Percentiles rank a stretch among this genome's conserved stretches.
Conservation (phyloP, 2,888 invertebrate species). For the Leptopilina syphax region DNA sequence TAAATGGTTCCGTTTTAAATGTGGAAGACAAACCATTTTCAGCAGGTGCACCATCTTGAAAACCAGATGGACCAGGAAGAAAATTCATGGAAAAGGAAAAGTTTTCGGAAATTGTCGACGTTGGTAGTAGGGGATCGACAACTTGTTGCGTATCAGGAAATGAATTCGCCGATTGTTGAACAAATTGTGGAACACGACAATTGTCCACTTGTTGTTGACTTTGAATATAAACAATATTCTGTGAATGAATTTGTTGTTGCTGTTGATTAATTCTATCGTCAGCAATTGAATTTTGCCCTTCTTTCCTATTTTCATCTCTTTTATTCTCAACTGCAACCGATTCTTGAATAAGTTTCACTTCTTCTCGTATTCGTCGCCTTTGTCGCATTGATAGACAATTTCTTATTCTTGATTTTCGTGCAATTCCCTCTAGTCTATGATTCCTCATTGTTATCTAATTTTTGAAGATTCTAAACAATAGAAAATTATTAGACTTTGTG, state of each 20-base stretch:
- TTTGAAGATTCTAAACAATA: background rate
- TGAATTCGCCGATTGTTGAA: background rate
- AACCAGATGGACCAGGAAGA: constrained; percentile 28
- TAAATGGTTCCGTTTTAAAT: constrained; percentile 21
- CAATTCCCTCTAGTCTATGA: constrained; percentile 18
- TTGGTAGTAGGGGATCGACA: background rate
- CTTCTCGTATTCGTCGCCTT: constrained; percentile 13
- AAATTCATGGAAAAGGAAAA: background rate
- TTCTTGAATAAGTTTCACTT: constrained; percentile 16
- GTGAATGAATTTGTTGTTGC: background rate
- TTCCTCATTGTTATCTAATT: constrained; percentile 14
- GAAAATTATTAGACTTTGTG: background rate
- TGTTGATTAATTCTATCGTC: constrained; percentile 8
- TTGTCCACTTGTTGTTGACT: background rate
- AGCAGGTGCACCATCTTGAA: background rate
- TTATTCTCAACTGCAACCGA: constrained; percentile 3
- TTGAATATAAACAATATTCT: background rate
- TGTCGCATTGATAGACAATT: constrained; percentile 30
- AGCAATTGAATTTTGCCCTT: background rate
- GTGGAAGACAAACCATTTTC: constrained; percentile 5
- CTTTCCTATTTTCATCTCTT: background rate
- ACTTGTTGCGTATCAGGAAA: background rate
- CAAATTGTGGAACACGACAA: background rate
- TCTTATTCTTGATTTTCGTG: background rate
- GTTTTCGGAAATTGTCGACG: background rate